These are phyloP conservation scores for Drosophila multiciliata DNA, from an alignment of 2,888 invertebrate genomes.

Conservation along the genomic window DNA sequence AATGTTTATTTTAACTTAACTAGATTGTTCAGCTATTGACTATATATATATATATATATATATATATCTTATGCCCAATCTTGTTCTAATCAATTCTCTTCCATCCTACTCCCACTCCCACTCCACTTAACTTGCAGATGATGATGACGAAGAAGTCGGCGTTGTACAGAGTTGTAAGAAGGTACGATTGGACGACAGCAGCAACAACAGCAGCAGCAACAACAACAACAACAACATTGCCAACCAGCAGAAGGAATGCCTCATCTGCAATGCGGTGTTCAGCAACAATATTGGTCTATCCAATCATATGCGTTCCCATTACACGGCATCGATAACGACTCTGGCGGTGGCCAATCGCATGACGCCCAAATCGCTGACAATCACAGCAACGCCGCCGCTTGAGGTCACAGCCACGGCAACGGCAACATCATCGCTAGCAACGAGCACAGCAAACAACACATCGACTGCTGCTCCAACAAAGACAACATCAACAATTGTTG, in stretches of 20 bases:
- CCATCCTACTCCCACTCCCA: neutral
- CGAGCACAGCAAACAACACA: conserved; percentile 3
- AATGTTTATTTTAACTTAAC: no score
- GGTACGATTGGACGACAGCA: conserved; percentile 72
- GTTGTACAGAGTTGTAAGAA: conserved; percentile 15
- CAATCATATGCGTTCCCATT: conserved; percentile 85
- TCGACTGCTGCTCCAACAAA: conserved; percentile 1
- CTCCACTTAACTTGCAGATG: conserved; percentile 53
- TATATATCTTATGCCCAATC: neutral
- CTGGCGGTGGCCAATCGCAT: conserved; percentile 64
- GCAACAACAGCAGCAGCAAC: conserved; percentile 54
- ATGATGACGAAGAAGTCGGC: conserved; percentile 69
- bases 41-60: neutral
- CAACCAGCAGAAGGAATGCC: conserved; percentile 81
- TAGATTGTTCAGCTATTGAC: neutral
- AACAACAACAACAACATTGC: conserved; percentile 41
- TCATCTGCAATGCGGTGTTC: conserved; percentile 83
- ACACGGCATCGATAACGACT: conserved; percentile 69
- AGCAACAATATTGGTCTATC: conserved; percentile 84
- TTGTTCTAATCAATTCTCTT: neutral
- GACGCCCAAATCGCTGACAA: conserved; percentile 71
- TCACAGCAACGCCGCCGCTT: conserved; percentile 66
- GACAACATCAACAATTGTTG: neutral
- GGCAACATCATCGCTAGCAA: neutral
- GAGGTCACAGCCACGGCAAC: conserved; percentile 19